Evolutionary conservation across 2,797 vertebrate species (phyloP).

Genomic region (Setipinna tenuifilis): DNA sequence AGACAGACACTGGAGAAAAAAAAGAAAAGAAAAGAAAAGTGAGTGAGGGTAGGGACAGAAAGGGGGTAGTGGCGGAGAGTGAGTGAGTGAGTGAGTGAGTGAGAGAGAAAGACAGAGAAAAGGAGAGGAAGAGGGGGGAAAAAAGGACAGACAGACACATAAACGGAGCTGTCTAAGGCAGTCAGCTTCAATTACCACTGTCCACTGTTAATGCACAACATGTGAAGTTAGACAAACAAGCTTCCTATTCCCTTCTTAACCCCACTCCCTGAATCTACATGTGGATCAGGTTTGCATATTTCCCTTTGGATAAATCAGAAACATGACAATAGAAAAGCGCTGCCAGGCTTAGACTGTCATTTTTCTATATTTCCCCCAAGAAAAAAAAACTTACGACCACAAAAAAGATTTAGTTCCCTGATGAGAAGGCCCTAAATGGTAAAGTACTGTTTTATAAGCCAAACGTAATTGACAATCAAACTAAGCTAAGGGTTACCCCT

Average conservation of each 20-base stretch:
- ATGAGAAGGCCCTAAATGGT: constrained; percentile 42
- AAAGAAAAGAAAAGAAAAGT: constrained; percentile 34
- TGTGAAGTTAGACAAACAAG: constrained; percentile 66
- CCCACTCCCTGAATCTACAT: constrained; percentile 51
- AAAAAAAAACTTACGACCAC: constrained; percentile 32
- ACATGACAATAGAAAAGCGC: constrained; percentile 34
- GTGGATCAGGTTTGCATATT: constrained; percentile 60
- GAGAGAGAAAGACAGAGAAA: constrained; percentile 48
- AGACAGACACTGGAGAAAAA: constrained; percentile 42
- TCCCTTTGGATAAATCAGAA: constrained; percentile 45
- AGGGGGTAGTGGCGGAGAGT: background rate
- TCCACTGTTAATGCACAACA: constrained; percentile 72
- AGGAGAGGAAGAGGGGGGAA: constrained; percentile 42
- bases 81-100: background rate
- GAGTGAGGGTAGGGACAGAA: constrained; percentile 42
- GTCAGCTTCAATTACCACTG: constrained; percentile 71
- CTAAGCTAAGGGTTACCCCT: constrained; percentile 56
- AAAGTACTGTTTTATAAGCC: constrained; percentile 57
- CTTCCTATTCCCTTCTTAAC: constrained; percentile 58
- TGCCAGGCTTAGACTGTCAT: constrained; percentile 32
- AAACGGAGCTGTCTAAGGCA: constrained; percentile 72
- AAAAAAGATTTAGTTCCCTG: constrained; percentile 36
- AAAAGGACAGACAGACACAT: constrained; percentile 36
- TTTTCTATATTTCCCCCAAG: constrained; percentile 35
- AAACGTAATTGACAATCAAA: constrained; percentile 56